These are phyloP conservation scores for Thera obeliscata DNA, from an alignment of 2,888 invertebrate genomes.

Conservation along the genomic window DNA sequence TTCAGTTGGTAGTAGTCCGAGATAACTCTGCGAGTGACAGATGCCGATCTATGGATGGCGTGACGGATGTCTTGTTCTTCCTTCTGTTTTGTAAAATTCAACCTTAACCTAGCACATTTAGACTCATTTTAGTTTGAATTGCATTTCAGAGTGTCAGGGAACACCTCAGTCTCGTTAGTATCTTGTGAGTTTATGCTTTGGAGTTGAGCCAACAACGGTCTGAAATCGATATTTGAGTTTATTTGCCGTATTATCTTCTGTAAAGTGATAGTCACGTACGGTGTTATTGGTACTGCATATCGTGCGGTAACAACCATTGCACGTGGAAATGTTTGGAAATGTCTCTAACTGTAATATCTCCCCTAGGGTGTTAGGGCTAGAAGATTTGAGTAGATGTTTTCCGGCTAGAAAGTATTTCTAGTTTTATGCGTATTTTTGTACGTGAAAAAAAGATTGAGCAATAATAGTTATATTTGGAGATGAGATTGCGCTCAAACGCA, in stretches of 20 bases:
- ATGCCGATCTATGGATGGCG: no score
- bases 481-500: no score
- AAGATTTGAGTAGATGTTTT: no score
- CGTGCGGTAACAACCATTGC: neutral
- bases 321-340: neutral
- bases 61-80: no score
- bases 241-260: conserved; percentile 2
- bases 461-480: no score
- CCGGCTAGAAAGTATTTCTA: no score
- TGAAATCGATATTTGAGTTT: conserved; percentile 16
- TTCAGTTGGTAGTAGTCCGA: no score
- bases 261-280: neutral
- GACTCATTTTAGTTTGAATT: neutral
- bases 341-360: neutral
- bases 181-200: conserved; percentile 14
- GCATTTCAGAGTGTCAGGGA: neutral
- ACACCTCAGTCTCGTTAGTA: conserved; percentile 1
- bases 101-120: neutral
- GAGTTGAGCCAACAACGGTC: conserved; percentile 12
- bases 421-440: no score
- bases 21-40: no score
- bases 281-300: neutral
- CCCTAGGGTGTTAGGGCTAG: no score
- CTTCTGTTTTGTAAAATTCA: no score
- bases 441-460: no score